Evolutionary conservation across 1,140 invertebrate genomes (phyloP), one percentile per base, ranked within the genome.

Genomic region (Planococcus citri): DNA sequence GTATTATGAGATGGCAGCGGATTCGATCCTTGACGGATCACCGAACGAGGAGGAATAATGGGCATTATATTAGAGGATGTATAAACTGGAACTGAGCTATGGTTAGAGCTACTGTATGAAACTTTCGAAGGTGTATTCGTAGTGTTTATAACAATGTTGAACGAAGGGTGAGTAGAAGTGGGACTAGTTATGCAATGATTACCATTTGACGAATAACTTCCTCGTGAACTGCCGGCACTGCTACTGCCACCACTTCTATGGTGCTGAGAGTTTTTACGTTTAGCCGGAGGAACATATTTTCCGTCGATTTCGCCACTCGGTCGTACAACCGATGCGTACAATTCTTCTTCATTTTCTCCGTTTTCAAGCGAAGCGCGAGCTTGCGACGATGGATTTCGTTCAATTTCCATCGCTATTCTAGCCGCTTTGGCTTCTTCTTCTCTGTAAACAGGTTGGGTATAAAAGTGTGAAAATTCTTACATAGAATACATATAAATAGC

Each of bases 401-500:
- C 92, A 69, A 97, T 96, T 81, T 95, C 92, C 41, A 84, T 86
- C 0, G 94, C 94, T 74, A 96, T 88, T 78, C 90, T 87, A 64
- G 87, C 84, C 33, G 94, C 94, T 78, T 90, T 89, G 27, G 86
- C 87, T 80, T 93, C 89, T 71, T 86, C 84, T 75, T 90, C 87
- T 76, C 83, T 85, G 25, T 60, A 76, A 71, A 74, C 27, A 37
- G 58, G n/a, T n/a, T n/a, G n/a, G n/a, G n/a, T n/a, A n/a, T n/a
- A 71, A n/a, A n/a, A n/a, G n/a, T n/a, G n/a, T n/a, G n/a, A n/a
- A n/a, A n/a, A 71, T 22, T n/a, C n/a, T n/a, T n/a, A n/a, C n/a
- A n/a, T n/a, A n/a, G n/a, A n/a, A n/a, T n/a, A n/a, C n/a, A n/a
- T n/a, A n/a, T n/a, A n/a, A n/a, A n/a, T n/a, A n/a, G n/a, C n/a